Conservation (phyloP, 2,797 vertebrate genomes). For the Capromys pilorides region DNA sequence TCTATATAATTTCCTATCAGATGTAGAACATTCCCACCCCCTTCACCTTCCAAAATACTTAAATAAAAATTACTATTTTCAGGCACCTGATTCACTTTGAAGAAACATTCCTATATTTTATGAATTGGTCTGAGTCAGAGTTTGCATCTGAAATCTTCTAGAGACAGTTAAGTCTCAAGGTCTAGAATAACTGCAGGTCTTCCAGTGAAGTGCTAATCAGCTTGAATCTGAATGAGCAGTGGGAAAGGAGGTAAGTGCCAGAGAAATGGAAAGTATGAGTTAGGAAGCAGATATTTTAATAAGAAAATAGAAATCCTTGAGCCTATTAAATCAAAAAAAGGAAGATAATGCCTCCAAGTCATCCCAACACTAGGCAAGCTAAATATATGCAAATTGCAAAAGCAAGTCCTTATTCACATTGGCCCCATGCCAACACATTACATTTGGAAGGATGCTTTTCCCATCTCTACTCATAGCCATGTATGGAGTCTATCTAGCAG, state of each 20-base stretch:
- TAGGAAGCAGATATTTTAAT: conserved; percentile 23
- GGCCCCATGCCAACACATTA: not conserved
- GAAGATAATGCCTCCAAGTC: conserved; percentile 24
- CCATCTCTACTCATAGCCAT: not conserved
- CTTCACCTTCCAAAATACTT: conserved; percentile 29
- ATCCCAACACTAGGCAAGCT: not conserved
- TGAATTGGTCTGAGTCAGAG: conserved; percentile 38
- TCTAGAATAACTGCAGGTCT: conserved; percentile 19
- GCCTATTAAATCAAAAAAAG: conserved; percentile 46
- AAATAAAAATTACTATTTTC: conserved; percentile 29
- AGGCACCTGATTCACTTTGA: conserved; percentile 28
- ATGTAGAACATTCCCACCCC: conserved; percentile 18
- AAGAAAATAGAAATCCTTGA: conserved; percentile 45
- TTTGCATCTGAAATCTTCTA: conserved; percentile 38
- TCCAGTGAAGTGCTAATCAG: not conserved
- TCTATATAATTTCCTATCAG: not conserved
- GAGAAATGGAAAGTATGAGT: conserved; percentile 27
- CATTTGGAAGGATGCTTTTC: conserved; percentile 43
- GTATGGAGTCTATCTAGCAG: conserved; percentile 11
- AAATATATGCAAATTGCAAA: conserved; percentile 44
- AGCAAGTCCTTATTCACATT: conserved; percentile 4
- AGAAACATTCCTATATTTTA: conserved; percentile 34
- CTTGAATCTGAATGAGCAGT: conserved; percentile 12
- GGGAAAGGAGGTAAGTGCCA: conserved; percentile 28
- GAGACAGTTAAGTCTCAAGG: conserved; percentile 45